Evolutionary conservation across 2,113 vertebrate genomes (phyloP).

Genomic region (Camelus bactrianus): DNA sequence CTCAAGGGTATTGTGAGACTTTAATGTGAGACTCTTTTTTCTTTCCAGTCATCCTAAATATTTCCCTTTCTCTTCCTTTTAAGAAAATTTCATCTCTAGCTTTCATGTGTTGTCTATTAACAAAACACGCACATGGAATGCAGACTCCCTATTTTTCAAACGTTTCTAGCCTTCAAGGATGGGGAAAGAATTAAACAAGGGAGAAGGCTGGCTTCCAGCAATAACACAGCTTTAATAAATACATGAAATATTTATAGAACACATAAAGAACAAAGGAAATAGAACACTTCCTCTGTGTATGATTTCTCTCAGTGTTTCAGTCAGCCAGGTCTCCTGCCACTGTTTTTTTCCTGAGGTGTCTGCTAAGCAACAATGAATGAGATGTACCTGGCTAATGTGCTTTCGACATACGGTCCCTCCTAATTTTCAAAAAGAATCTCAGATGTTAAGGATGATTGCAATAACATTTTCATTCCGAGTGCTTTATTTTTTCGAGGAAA

Average conservation of each 20-base stretch:
- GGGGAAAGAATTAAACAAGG: conserved; percentile 82
- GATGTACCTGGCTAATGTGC: not conserved
- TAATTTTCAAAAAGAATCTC: not conserved
- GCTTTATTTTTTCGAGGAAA: not conserved
- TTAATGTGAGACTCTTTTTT: not conserved
- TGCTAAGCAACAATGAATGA: not conserved
- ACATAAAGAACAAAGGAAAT: conserved; percentile 85
- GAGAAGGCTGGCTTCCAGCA: conserved; percentile 84
- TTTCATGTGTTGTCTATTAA: conserved; percentile 85
- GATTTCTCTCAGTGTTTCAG: conserved; percentile 63
- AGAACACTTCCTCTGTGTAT: conserved; percentile 77
- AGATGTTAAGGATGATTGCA: not conserved
- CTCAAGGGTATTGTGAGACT: not conserved
- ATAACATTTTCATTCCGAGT: not conserved
- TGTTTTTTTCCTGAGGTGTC: not conserved
- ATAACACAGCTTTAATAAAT: conserved; percentile 86
- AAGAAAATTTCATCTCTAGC: conserved; percentile 76
- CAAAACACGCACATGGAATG: conserved; percentile 77
- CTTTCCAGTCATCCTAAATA: conserved; percentile 63
- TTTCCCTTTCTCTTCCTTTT: conserved; percentile 73
- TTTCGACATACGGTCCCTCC: not conserved
- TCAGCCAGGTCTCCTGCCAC: not conserved
- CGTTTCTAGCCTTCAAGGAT: conserved; percentile 81
- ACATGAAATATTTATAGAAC: conserved; percentile 86
- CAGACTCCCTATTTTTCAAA: conserved; percentile 82